Evolutionary conservation across 2,113 vertebrate genomes (phyloP), one percentile per base, ranked within the genome.

Genomic region (Centrocercus urophasianus): DNA sequence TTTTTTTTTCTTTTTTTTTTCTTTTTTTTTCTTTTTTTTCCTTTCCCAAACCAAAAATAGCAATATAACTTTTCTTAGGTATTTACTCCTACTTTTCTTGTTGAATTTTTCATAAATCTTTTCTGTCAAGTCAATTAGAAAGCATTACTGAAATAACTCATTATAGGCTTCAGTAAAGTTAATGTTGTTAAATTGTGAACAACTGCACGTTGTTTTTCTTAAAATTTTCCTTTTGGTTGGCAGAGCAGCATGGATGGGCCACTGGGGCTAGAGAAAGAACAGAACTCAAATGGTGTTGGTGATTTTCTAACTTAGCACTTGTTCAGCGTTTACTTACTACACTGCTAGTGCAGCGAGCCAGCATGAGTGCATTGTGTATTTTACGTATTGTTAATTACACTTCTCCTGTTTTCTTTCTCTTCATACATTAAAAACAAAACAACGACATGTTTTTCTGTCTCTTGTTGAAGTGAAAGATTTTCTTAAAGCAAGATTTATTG

Each of bases 401-500:
- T 24, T 81, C 45, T 86, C 50, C 60, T 54, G 1, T 64, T 85
- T 91, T 71, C 50, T 38, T 81, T 86, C 7, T 50, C 1, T 89
- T 63, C 36, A 9, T 42, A 24, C 4, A 4, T 42, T 16, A 18
- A 56, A 18, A 56, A 56, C 25, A 56, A 56, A 66, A 65, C 54
- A 86, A 45, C 5, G 47, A 42, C 86, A 48, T 3, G 22, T 89
- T 86, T 70, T 81, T 56, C n/a, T 90, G 59, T 85, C 38, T 88
- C 72, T 67, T 48, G 32, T 82, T 89, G 80, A 94, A 97, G 90
- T 63, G 61, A 59, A 82, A 74, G 43, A 17, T 91, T 96, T 66
- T 78, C 65, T 93, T 93, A 93, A 84, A 96, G 75, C 47, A 75
- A 63, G 85, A 95, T 95, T 95, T 93, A 93, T 88, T 86, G 70